Evolutionary conservation across 2,888 invertebrate species (phyloP), one percentile per base, ranked within the genome.

Genomic region (Euplagia quadripunctaria): DNA sequence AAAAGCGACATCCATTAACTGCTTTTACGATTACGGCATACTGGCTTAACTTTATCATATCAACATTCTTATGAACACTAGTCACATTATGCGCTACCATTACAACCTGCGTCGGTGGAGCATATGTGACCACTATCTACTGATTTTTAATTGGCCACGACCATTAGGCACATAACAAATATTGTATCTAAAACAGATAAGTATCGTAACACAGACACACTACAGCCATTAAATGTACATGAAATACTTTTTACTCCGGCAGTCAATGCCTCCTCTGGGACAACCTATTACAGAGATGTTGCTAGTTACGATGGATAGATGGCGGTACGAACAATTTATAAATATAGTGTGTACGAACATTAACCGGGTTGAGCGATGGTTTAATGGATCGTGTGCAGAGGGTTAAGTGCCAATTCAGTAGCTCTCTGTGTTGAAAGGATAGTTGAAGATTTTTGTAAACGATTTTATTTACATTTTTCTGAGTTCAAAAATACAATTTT

Each of bases 231-330:
- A 74, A 65, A 65, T 61, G 71, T 73, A 72, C 71, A 51, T 69
- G 68, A 61, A 73, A 74, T 81, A 79, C 75, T 83, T 82, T 81
- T 82, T 76, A 79, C 55, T 63, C 73, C 66, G 71, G 70, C 83
- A 75, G 64, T 58, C 70, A 70, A 82, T 81, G 75, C 58, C 68
- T 82, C 82, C 80, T 78, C 17, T n/a, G 84, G 76, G 82, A 66
- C 67, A 72, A 63, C 81, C 79, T 81, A 82, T 83, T 83, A 82
- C 82, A 82, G 72, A 76, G 76, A 79, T 73, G 84, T 75, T 78
- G 76, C 79, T 65, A 68, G 76, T 83, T 82, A 75, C 82, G n/a
- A 52, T 58, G 69, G 43, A 70, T 75, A 75, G 75, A 75, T 75
- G 75, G 66, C 69, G 63, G 14, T 71, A 42, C 58, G 68, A 42